Percentiles rank a stretch among this genome's conserved stretches.
These are phyloP conservation scores for Polypedilum vanderplanki DNA, from an alignment of 1,140 invertebrate species.

Conservation along the genomic window DNA sequence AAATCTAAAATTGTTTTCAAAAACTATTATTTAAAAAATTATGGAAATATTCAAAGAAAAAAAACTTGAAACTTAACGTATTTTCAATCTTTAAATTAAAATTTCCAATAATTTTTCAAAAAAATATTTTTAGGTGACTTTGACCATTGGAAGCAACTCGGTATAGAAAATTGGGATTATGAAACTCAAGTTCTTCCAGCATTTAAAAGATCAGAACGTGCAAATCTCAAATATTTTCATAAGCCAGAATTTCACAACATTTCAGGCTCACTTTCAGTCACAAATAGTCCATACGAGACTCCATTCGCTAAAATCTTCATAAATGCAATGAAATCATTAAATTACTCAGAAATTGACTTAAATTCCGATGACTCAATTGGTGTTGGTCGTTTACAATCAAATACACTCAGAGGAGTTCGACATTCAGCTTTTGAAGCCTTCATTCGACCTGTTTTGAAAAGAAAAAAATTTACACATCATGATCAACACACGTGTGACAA, in stretches of 20 bases:
- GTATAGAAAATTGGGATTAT: constrained; percentile 46
- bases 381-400: constrained; percentile 60
- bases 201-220: constrained; percentile 48
- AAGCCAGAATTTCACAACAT: constrained; percentile 46
- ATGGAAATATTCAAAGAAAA: no score
- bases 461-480: constrained; percentile 61
- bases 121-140: constrained; percentile 52
- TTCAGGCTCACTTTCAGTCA: constrained; percentile 44
- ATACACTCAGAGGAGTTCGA: constrained; percentile 48
- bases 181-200: constrained; percentile 43
- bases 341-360: background rate
- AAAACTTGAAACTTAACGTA: no score
- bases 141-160: constrained; percentile 51
- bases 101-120: no score
- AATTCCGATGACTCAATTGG: constrained; percentile 44
- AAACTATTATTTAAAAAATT: no score
- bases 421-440: constrained; percentile 52
- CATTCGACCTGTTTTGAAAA: constrained; percentile 47
- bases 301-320: background rate
- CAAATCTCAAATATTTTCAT: constrained; percentile 44
- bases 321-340: background rate
- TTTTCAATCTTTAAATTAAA: no score
- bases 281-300: constrained; percentile 43
- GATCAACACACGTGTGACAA: constrained; percentile 50
- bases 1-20: no score